Conservation (phyloP, 1,140 invertebrate species). For the Pachypsylla venusta region DNA sequence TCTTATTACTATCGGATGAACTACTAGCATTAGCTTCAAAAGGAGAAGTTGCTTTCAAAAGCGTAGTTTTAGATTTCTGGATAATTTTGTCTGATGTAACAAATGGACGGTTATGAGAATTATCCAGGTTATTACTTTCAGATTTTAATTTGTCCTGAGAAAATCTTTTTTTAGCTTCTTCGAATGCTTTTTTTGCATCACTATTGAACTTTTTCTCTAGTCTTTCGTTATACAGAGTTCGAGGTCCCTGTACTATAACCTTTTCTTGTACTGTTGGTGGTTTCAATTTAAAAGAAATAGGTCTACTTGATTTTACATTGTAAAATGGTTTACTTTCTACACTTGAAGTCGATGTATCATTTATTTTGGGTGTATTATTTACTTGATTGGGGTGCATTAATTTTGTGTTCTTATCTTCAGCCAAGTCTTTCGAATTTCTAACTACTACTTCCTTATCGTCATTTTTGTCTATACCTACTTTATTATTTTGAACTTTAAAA, state of each 20-base stretch:
- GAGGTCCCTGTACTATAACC: not conserved
- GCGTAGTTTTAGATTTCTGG: not conserved
- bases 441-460: too few relatives aligned
- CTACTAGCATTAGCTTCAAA: not conserved
- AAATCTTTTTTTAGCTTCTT: not conserved
- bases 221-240: not conserved
- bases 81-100: not conserved
- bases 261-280: not conserved
- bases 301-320: not conserved
- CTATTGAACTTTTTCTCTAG: not conserved
- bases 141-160: not conserved
- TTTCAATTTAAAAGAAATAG: not conserved
- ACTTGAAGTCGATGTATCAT: too few relatives aligned
- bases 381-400: not conserved
- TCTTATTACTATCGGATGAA: too few relatives aligned
- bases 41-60: not conserved
- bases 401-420: too few relatives aligned
- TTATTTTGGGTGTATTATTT: not conserved
- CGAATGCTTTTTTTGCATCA: not conserved
- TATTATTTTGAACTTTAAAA: not conserved
- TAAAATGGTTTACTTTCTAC: not conserved
- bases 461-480: not conserved
- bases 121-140: not conserved
- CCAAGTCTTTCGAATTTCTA: too few relatives aligned
- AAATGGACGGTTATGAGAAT: not conserved